Evolutionary conservation across 1,140 invertebrate genomes (phyloP).

Genomic region (Drosophila ercepeae): DNA sequence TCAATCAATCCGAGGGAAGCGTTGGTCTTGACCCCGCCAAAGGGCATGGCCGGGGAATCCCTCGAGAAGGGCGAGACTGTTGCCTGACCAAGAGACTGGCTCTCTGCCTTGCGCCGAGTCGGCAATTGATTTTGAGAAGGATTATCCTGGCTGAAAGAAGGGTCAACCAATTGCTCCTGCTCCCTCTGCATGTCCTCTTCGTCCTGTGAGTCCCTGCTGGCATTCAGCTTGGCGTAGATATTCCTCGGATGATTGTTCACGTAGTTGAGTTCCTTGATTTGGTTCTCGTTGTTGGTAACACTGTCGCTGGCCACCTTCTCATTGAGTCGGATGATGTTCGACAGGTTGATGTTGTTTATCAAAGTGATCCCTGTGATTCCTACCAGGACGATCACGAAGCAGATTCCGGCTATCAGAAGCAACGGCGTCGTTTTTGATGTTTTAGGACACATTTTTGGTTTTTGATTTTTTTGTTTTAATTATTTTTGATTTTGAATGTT

Average conservation of each 20-base stretch:
- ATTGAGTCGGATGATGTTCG: conserved; percentile 79
- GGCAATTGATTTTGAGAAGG: conserved; percentile 16
- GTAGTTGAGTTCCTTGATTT: conserved; percentile 77
- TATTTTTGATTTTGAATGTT: conserved; percentile 6
- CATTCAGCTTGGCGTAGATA: conserved; percentile 39
- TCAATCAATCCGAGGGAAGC: conserved; percentile 61
- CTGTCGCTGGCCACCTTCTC: conserved; percentile 83
- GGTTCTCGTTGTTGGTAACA: conserved; percentile 71
- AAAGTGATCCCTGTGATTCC: conserved; percentile 75
- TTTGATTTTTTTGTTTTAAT: conserved; percentile 4
- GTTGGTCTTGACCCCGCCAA: conserved; percentile 34
- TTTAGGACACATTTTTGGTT: conserved; percentile 70
- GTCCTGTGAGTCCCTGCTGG: conserved; percentile 1
- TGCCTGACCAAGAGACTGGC: too few relatives aligned
- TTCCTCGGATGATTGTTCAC: conserved; percentile 78
- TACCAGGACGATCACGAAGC: conserved; percentile 77
- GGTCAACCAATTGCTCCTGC: conserved; percentile 40
- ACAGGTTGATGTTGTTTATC: conserved; percentile 81
- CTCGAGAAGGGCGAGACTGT: background rate
- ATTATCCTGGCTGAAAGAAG: conserved; percentile 12
- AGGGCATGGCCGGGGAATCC: conserved; percentile 30
- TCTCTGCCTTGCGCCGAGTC: background rate
- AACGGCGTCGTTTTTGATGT: conserved; percentile 73
- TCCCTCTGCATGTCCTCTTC: conserved; percentile 6
- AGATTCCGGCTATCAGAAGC: conserved; percentile 74